These are phyloP conservation scores for Brachyptera risi DNA, from an alignment of 2,888 invertebrate species.

Conservation along the genomic window DNA sequence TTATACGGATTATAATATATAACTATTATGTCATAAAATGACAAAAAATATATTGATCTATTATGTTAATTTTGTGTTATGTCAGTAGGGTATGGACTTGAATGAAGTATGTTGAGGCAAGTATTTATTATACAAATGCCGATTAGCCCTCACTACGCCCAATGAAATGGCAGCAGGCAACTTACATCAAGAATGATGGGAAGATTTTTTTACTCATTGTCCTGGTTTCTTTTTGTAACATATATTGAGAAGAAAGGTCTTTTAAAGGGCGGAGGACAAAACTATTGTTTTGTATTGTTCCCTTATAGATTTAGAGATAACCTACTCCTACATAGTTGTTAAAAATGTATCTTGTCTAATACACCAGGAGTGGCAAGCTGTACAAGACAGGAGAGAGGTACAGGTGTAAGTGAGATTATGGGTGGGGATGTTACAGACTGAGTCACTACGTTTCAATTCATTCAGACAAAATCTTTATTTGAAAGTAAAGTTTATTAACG, in stretches of 20 bases:
- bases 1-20: conserved; percentile 25
- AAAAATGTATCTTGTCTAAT: conserved; percentile 25
- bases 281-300: conserved; percentile 34
- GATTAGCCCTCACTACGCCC: conserved; percentile 22
- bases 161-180: conserved; percentile 24
- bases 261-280: conserved; percentile 32
- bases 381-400: conserved; percentile 20
- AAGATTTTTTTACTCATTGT: conserved; percentile 35
- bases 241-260: conserved; percentile 30
- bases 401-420: conserved; percentile 30
- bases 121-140: too few relatives aligned
- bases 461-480: conserved; percentile 26
- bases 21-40: conserved; percentile 45
- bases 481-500: conserved; percentile 21
- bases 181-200: conserved; percentile 26
- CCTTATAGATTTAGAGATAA: conserved; percentile 28
- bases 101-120: neutral
- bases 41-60: conserved; percentile 41
- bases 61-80: conserved; percentile 32
- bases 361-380: conserved; percentile 25
- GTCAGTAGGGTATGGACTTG: conserved; percentile 26
- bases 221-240: conserved; percentile 35
- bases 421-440: conserved; percentile 35
- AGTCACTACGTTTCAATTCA: conserved; percentile 32
- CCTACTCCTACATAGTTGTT: conserved; percentile 30